Percentiles rank a stretch among this genome's conserved stretches.
Conservation (phyloP, 2,797 vertebrate species). For the Netta rufina region DNA sequence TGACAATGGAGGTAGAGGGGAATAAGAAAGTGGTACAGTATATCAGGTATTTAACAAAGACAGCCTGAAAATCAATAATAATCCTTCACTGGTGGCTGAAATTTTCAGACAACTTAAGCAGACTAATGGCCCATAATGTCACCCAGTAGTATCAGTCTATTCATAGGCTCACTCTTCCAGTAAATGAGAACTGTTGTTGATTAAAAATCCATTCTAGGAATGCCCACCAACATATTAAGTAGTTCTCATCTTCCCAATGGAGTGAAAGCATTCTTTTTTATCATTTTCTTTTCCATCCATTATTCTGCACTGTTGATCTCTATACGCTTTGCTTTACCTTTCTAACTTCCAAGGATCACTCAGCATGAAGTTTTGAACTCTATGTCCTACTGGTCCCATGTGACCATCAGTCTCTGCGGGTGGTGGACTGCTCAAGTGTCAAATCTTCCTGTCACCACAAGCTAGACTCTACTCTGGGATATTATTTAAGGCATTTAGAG, state of each 20-base stretch:
- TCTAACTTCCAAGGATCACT: not conserved
- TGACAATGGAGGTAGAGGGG: conserved; percentile 64
- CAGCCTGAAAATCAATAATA: conserved; percentile 79
- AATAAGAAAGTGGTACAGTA: conserved; percentile 65
- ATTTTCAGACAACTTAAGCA: conserved; percentile 75
- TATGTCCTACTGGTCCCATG: not conserved
- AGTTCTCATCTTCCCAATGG: conserved; percentile 30
- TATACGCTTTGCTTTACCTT: not conserved
- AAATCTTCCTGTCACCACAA: not conserved
- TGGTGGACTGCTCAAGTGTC: not conserved
- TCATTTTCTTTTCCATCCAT: not conserved
- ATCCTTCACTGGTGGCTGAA: conserved; percentile 71
- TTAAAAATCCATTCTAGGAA: conserved; percentile 74
- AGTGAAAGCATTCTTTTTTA: not conserved
- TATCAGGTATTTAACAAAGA: conserved; percentile 79
- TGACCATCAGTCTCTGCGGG: not conserved
- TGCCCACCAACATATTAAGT: conserved; percentile 57
- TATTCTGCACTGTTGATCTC: not conserved
- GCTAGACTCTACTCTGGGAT: not conserved
- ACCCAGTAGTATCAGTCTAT: conserved; percentile 66
- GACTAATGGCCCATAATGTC: conserved; percentile 68
- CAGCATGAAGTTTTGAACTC: not conserved
- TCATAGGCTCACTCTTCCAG: conserved; percentile 66
- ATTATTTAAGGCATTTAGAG: accelerated
- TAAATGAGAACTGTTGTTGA: conserved; percentile 72